phyloP scores from a whole-genome alignment of 2,888 invertebrate species.

The Tachystola acroxantha region DNA sequence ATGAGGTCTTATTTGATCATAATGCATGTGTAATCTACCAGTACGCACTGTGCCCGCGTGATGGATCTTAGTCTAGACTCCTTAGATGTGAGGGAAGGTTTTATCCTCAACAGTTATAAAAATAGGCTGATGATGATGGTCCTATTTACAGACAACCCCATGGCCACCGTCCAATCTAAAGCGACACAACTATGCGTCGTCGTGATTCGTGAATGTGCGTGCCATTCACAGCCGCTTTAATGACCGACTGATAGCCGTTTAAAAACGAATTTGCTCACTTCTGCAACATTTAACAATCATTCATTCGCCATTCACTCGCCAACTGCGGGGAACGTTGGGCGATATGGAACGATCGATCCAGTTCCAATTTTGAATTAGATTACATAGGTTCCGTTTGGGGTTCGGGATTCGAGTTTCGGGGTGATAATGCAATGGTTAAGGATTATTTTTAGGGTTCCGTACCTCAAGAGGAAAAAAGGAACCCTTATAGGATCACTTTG shows the following conservation, averaged over 20 bases:
- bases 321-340: not conserved
- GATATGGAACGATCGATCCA: slow-evolving; percentile 8
- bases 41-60: too few species aligned
- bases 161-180: slow-evolving; percentile 8
- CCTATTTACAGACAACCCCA: not conserved
- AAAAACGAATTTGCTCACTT: slow-evolving; percentile 80
- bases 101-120: too few species aligned
- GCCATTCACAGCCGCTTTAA: slow-evolving; percentile 65
- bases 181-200: slow-evolving; percentile 14
- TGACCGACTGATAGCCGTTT: slow-evolving; percentile 78
- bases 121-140: too few species aligned
- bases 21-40: too few species aligned
- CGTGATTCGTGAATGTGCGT: slow-evolving; percentile 27
- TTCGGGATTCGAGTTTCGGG: too few species aligned
- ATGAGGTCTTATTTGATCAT: too few species aligned
- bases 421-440: too few species aligned
- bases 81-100: too few species aligned
- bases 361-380: slow-evolving; percentile 3
- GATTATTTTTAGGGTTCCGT: too few species aligned
- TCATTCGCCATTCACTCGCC: slow-evolving; percentile 36
- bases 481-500: too few species aligned
- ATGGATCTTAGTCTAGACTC: too few species aligned
- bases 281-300: slow-evolving; percentile 75
- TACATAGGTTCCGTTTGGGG: not conserved
- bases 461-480: too few species aligned